phyloP scores from a whole-genome alignment of 2,113 vertebrate species.

The Polyodon spathula region DNA sequence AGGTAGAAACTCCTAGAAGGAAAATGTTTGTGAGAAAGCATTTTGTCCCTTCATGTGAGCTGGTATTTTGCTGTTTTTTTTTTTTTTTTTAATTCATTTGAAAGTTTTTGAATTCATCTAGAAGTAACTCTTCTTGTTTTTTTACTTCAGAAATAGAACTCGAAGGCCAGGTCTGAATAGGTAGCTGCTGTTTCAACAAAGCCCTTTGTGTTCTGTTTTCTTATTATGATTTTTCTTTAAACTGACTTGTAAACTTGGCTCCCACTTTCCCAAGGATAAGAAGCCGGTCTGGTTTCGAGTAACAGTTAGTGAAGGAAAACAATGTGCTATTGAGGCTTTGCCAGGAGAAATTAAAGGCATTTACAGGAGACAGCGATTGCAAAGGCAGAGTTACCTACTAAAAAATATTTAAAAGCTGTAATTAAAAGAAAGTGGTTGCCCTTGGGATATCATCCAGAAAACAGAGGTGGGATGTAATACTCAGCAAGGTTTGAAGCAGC shows the following conservation, averaged over 20 bases:
- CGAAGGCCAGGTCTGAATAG: not conserved
- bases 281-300: slow-evolving; percentile 17
- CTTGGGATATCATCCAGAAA: not conserved
- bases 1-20: slow-evolving; percentile 36
- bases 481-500: too few relatives aligned
- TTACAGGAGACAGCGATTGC: slow-evolving; percentile 22
- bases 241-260: not conserved
- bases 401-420: not conserved
- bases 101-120: too few relatives aligned
- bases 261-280: not conserved
- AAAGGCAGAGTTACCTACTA: slow-evolving; percentile 13
- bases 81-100: too few relatives aligned
- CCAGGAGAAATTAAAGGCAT: slow-evolving; percentile 23
- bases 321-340: slow-evolving; percentile 21
- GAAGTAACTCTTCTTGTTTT: too few relatives aligned
- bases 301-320: slow-evolving; percentile 17
- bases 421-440: slow-evolving; percentile 5
- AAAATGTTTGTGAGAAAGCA: not conserved
- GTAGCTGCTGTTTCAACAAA: not conserved
- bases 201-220: not conserved
- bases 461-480: not conserved
- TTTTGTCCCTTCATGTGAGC: too few relatives aligned
- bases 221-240: slow-evolving; percentile 1
- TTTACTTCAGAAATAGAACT: not conserved
- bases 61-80: too few relatives aligned